Percentiles rank a stretch among this genome's conserved stretches.
Evolutionary conservation across 2,113 vertebrate species (phyloP).

Genomic region (Paraplagusia blochii): DNA sequence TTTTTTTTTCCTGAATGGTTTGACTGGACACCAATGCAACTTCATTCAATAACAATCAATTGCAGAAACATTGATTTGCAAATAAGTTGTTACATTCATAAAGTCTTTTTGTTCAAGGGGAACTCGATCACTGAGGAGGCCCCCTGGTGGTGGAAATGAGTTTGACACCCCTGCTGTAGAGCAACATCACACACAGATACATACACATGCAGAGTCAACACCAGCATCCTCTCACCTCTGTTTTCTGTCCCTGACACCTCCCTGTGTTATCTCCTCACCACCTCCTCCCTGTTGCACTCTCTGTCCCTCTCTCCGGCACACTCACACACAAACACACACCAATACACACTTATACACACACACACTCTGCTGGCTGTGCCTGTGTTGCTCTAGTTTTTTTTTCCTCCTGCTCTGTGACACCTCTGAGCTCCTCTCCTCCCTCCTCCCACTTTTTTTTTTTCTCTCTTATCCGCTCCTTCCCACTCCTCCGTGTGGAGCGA

Average conservation of each 20-base stretch:
- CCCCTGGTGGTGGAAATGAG: too few relatives aligned
- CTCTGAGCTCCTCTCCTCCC: conserved; percentile 8
- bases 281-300: conserved; percentile 46
- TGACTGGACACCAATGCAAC: too few relatives aligned
- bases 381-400: conserved; percentile 17
- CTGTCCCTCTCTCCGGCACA: background rate
- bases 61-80: too few relatives aligned
- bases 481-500: conserved; percentile 40
- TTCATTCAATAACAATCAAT: too few relatives aligned
- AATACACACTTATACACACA: conserved; percentile 9
- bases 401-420: conserved; percentile 14
- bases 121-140: too few relatives aligned
- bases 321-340: conserved; percentile 1
- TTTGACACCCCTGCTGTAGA: too few relatives aligned
- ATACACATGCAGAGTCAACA: conserved; percentile 14
- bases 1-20: too few relatives aligned
- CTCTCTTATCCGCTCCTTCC: conserved; percentile 2
- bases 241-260: conserved; percentile 61
- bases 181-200: conserved; percentile 16
- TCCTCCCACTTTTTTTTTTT: conserved; percentile 13
- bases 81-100: too few relatives aligned
- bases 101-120: too few relatives aligned
- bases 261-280: conserved; percentile 45
- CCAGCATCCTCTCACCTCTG: conserved; percentile 48
- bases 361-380: conserved; percentile 16